Conservation (phyloP, 2,797 vertebrate species). For the Buphagus erythrorhynchus region DNA sequence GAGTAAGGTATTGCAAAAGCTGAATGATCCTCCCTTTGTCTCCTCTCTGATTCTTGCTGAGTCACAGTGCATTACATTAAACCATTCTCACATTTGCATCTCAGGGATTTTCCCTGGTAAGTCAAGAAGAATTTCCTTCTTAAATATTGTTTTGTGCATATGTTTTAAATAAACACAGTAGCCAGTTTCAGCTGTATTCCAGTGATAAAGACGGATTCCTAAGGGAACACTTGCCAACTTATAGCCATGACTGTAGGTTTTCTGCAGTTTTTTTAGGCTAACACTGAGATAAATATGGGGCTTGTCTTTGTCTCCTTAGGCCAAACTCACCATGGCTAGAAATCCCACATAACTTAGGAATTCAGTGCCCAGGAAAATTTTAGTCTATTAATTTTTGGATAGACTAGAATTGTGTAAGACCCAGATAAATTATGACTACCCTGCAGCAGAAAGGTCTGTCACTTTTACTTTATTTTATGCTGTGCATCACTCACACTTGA, state of each 20-base stretch:
- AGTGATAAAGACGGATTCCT: background rate
- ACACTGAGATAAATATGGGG: background rate
- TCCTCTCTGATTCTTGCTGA: background rate
- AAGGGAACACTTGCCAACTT: background rate
- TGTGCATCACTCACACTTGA: background rate
- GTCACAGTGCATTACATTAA: background rate
- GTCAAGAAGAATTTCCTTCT: background rate
- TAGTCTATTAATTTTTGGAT: background rate
- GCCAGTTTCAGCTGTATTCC: background rate
- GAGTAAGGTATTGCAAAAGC: background rate
- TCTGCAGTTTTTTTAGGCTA: background rate
- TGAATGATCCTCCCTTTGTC: background rate
- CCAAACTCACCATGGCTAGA: background rate
- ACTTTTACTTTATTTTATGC: background rate
- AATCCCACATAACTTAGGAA: background rate
- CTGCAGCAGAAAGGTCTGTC: background rate
- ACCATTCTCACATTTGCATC: background rate
- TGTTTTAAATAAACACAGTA: background rate
- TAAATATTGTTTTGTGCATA: background rate
- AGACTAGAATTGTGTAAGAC: background rate
- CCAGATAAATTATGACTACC: background rate
- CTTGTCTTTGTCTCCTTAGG: background rate
- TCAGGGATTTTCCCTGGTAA: background rate
- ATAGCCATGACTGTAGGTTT: background rate
- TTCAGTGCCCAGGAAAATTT: background rate